Base-by-base conservation (phyloP, 2,888 invertebrate species). In the Seira sanloemensis region DNA sequence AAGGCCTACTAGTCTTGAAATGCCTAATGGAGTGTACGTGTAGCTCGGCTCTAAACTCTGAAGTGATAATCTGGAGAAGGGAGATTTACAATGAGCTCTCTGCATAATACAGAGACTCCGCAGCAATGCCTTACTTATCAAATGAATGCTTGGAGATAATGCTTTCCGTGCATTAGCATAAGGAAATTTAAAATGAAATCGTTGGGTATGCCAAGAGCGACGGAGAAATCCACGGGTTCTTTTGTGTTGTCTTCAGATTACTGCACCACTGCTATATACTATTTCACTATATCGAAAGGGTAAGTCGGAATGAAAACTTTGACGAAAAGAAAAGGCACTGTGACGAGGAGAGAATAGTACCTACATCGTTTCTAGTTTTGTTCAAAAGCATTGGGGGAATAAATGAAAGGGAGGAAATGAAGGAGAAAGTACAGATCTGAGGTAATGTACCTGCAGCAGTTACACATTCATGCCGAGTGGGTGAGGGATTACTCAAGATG, bases 161-260 rank as follows among this genome's bases (percentile, higher is more conserved):
- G 50, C 50, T 50, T 50, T 50, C n/a, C 50, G n/a, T 50, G 50
- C 50, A 50, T 50, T 50, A 50, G 50, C 50, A 50, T 50, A 50
- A 50, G 16, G 2, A 50, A n/a, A 50, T 50, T 50, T 50, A 50
- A 50, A 50, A n/a, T 50, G n/a, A 2, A 50, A 50, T 16, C 50
- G n/a, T 50, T 50, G 2, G 50, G 21, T 66, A 24, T 69, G 69
- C 16, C 1, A 69, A 26, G 19, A 25, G 27, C 54, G 9, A 79
- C 50, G 12, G 5, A 50, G 16, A 50, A 50, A n/a, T 50, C 16
- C n/a, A n/a, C 50, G 16, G n/a, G n/a, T 50, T 50, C 50, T 50
- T 50, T 50, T 50, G 50, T 50, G 50, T 2, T 7, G 37, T 37
- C 4, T 54, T 75, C 18, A 2, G 58, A 21, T n/a, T 26, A 7